Evolutionary conservation across 2,113 vertebrate species (phyloP).

Genomic region (Rhinopomastus cyanomelas): DNA sequence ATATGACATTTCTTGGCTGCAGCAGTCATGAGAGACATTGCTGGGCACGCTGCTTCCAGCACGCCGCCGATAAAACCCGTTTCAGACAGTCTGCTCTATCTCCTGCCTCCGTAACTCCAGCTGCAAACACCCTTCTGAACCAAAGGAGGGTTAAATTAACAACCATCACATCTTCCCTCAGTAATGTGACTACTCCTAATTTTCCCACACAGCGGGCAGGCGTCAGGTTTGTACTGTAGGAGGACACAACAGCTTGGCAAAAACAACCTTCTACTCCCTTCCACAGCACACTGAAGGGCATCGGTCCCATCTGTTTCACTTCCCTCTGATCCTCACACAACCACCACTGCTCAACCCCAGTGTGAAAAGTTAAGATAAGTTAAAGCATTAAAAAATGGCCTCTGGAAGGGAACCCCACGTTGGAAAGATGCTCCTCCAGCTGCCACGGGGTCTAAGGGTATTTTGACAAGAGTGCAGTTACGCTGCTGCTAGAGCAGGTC

Average conservation of each 20-base stretch:
- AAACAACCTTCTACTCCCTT: background rate
- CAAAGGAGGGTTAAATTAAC: background rate
- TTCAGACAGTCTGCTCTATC: background rate
- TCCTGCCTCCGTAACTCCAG: background rate
- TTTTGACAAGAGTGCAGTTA: constrained; percentile 62
- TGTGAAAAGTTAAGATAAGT: background rate
- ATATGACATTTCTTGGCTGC: background rate
- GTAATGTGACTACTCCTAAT: background rate
- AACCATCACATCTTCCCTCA: background rate
- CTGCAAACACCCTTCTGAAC: constrained; percentile 4
- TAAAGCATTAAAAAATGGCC: background rate
- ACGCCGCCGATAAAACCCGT: background rate
- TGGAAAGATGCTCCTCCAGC: background rate
- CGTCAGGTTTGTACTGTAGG: background rate
- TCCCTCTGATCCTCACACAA: background rate
- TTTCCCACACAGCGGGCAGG: background rate
- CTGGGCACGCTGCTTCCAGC: background rate
- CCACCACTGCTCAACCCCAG: background rate
- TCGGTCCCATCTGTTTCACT: background rate
- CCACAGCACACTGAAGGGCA: background rate
- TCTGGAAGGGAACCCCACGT: background rate
- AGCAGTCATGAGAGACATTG: background rate
- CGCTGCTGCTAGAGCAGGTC: constrained; percentile 47
- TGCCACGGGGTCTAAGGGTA: constrained; percentile 45
- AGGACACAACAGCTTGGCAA: background rate